A percentile compares a stretch with the other conserved stretches of the same genome.
Evolutionary conservation across 1,140 invertebrate species (phyloP).

Genomic region (Drosophila miranda): DNA sequence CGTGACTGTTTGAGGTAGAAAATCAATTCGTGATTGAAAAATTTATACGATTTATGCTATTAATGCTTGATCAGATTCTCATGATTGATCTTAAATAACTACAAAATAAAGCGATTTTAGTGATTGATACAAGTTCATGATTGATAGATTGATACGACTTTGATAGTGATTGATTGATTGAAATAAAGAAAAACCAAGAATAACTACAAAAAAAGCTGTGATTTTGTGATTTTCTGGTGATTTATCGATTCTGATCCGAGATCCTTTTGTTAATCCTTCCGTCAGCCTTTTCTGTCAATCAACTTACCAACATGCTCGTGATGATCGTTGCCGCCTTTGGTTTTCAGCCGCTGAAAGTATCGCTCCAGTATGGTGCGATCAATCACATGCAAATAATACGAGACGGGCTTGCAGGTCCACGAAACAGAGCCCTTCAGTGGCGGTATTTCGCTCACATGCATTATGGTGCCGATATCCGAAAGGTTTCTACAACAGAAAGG

Average conservation of each 20-base stretch:
- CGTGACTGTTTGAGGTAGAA: too few species aligned
- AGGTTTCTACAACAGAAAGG: slow-evolving; percentile 83
- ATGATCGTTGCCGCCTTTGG: slow-evolving; percentile 90
- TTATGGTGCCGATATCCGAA: slow-evolving; percentile 98
- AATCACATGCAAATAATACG: slow-evolving; percentile 98
- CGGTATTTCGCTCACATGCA: slow-evolving; percentile 98
- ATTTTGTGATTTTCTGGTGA: not conserved
- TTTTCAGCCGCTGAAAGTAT: slow-evolving; percentile 96
- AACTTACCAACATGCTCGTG: slow-evolving; percentile 80
- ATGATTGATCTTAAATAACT: too few species aligned
- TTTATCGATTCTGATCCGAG: slow-evolving; percentile 13
- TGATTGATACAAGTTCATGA: not conserved
- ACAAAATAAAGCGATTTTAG: too few species aligned
- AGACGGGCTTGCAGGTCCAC: slow-evolving; percentile 99
- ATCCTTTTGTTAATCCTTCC: not conserved
- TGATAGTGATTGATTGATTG: slow-evolving; percentile 14
- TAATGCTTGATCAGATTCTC: too few species aligned
- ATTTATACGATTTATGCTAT: too few species aligned
- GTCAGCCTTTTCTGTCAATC: too few species aligned
- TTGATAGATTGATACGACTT: slow-evolving; percentile 2
- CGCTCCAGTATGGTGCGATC: slow-evolving; percentile 97
- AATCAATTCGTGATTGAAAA: too few species aligned
- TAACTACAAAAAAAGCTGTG: not conserved
- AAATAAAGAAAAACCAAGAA: not conserved
- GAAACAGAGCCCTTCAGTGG: slow-evolving; percentile 97